These are phyloP conservation scores for Colius striatus DNA, from an alignment of 2,113 vertebrate species.

Conservation along the genomic window DNA sequence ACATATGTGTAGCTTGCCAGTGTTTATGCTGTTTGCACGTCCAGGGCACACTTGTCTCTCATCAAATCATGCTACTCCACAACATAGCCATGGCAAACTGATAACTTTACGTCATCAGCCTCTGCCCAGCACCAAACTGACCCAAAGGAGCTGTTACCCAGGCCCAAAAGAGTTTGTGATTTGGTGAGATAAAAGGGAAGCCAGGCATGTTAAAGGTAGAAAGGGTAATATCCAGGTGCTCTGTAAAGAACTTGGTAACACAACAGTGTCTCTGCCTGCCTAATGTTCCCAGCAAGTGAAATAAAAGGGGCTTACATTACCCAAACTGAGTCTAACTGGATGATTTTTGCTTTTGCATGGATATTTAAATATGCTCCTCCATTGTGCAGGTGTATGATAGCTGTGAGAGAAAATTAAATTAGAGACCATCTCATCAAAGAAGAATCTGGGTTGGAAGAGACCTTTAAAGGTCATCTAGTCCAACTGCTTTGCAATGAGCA, in stretches of 20 bases:
- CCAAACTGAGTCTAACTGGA: neutral
- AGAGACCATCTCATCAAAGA: neutral
- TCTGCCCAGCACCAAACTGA: neutral
- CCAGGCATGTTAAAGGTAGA: neutral
- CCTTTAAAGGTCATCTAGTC: neutral
- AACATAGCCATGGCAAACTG: accelerated
- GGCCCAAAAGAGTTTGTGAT: neutral
- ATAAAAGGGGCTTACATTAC: neutral
- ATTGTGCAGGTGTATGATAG: neutral
- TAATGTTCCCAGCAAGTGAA: neutral
- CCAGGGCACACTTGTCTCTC: neutral
- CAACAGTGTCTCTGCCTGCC: accelerated
- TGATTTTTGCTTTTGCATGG: neutral
- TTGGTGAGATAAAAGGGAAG: neutral
- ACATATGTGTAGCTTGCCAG: neutral
- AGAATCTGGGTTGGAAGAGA: neutral
- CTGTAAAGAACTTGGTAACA: neutral
- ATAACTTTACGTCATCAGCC: accelerated
- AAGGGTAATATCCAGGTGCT: accelerated
- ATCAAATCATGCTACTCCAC: neutral
- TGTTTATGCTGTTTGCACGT: neutral
- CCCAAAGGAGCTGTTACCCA: neutral
- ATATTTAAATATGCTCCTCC: neutral
- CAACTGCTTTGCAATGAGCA: neutral
- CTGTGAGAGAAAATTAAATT: neutral